Conservation (phyloP, 2,113 vertebrate species). For the Todiramphus chloris region DNA sequence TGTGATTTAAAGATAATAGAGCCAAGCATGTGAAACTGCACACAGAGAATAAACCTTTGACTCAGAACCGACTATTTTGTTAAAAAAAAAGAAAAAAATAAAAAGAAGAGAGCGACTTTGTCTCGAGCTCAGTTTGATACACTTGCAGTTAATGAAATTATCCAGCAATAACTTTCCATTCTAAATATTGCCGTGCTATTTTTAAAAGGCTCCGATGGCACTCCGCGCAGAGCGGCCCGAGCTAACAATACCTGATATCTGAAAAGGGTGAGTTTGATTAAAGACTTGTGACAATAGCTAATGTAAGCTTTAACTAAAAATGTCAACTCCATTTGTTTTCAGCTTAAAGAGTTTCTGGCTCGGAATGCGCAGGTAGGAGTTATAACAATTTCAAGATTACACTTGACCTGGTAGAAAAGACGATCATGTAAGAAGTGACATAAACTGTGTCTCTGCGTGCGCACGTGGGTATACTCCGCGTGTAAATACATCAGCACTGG, state of each 20-base stretch:
- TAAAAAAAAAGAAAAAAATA: background rate
- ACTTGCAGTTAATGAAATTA: conserved; percentile 67
- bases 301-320: conserved; percentile 70
- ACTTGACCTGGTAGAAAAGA: conserved; percentile 52
- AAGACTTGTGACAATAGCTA: conserved; percentile 60
- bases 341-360: conserved; percentile 53
- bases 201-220: conserved; percentile 61
- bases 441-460: background rate
- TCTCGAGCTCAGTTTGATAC: conserved; percentile 71
- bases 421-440: conserved; percentile 46
- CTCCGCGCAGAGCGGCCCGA: background rate
- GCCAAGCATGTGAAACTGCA: conserved; percentile 69
- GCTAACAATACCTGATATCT: conserved; percentile 34
- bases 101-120: conserved; percentile 2
- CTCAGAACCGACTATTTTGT: conserved; percentile 65
- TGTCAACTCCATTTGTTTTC: conserved; percentile 68
- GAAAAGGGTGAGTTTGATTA: conserved; percentile 52
- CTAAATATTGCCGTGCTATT: conserved; percentile 71
- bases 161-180: conserved; percentile 73
- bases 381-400: conserved; percentile 62
- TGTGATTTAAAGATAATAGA: conserved; percentile 78
- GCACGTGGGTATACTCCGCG: background rate
- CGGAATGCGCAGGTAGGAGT: conserved; percentile 40
- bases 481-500: background rate
- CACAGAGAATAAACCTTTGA: conserved; percentile 72